Evolutionary conservation across 2,888 invertebrate species (phyloP), one percentile per base, ranked within the genome.

Genomic region (Elaeidobius kamerunicus): DNA sequence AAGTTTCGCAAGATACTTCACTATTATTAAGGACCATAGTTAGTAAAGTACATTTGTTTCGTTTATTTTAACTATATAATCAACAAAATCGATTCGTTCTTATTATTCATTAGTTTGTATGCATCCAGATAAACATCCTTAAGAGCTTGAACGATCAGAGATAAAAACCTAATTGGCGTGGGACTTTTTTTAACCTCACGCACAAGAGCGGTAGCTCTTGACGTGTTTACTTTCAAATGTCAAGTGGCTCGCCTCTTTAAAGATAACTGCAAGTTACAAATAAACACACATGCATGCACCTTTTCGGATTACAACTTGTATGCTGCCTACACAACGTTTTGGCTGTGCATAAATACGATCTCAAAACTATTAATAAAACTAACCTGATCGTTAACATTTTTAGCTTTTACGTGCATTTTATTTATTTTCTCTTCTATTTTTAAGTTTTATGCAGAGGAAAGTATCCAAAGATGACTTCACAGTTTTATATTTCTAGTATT

Each of bases 141-240:
- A 44, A 44, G n/a, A n/a, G n/a, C 15, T 16, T 2, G 19, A 18
- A 20, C 48, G 48, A 48, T 48, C 16, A 11, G 35, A 40, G 35
- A 49, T 43, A 50, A 43, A 17, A 16, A 17, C 36, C 50, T 50
- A 50, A 50, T 50, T 50, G 50, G 50, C 50, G 50, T 50, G 50
- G 30, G 50, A 50, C 30, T 27, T 50, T 42, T 41, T 48, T 34
- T 32, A 30, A 47, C 19, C 48, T 19, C 18, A 46, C 41, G 41
- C 38, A 48, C 48, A 48, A 48, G 34, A 48, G 48, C 47, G 15
- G 47, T 47, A 47, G 47, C 47, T 47, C 47, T 47, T 40, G 47
- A 47, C 47, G 40, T 47, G 47, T 47, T 47, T 47, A 47, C 47
- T 47, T 47, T 47, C 40, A 47, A 40, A 47, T 47, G 47, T 47